These are phyloP conservation scores for Drosophila nr. perissopoda DNA, from an alignment of 2,888 invertebrate genomes.

Conservation along the genomic window DNA sequence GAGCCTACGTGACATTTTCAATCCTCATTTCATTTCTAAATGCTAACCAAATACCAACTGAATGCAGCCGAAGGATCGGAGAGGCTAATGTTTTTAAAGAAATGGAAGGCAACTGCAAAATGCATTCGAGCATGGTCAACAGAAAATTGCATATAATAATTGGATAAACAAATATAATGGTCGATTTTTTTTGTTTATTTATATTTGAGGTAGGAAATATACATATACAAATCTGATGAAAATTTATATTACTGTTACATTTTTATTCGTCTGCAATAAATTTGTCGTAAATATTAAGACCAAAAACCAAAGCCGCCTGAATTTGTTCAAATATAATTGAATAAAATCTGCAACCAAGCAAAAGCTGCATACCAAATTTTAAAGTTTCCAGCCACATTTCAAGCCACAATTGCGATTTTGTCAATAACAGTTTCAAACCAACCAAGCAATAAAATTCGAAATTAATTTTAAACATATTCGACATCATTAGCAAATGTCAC, in stretches of 20 bases:
- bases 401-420: background rate
- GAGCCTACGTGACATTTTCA: constrained; percentile 64
- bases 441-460: background rate
- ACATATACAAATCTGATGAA: background rate
- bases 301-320: background rate
- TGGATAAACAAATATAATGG: background rate
- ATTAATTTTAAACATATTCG: background rate
- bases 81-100: background rate
- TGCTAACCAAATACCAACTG: background rate
- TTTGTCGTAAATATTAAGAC: too few relatives aligned
- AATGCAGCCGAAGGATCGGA: background rate
- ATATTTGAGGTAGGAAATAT: background rate
- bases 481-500: background rate
- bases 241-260: background rate
- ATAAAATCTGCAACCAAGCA: background rate
- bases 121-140: too few relatives aligned
- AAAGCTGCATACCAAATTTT: background rate
- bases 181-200: background rate
- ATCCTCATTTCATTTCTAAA: constrained; percentile 27
- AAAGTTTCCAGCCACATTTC: background rate
- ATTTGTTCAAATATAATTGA: background rate
- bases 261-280: background rate
- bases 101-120: background rate
- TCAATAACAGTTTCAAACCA: too few relatives aligned
- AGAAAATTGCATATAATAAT: background rate